Percentiles rank a stretch among this genome's conserved stretches.
These are phyloP conservation scores for Eudemis profundana DNA, from an alignment of 2,888 invertebrate species.

Conservation along the genomic window DNA sequence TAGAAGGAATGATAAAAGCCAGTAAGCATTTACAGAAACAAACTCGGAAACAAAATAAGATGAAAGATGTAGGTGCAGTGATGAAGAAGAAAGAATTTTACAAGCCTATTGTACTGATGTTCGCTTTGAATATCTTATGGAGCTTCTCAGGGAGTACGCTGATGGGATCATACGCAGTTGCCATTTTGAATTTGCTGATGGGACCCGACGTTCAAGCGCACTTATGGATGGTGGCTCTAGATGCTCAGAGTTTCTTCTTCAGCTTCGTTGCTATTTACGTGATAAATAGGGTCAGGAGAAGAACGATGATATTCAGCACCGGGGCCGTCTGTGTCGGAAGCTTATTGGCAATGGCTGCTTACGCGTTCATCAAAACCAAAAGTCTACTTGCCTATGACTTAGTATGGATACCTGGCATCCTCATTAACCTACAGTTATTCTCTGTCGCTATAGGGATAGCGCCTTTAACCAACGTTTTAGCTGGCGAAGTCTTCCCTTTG, in stretches of 20 bases:
- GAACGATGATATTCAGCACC: slow-evolving; percentile 85
- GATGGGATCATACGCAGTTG: slow-evolving; percentile 87
- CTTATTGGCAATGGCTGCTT: slow-evolving; percentile 80
- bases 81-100: slow-evolving; percentile 77
- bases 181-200: slow-evolving; percentile 83
- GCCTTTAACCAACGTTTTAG: slow-evolving; percentile 88
- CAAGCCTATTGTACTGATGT: slow-evolving; percentile 84
- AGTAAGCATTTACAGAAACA: slow-evolving; percentile 31
- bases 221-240: slow-evolving; percentile 87
- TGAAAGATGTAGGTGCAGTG: slow-evolving; percentile 52
- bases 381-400: slow-evolving; percentile 59
- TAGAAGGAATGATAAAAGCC: slow-evolving; percentile 51
- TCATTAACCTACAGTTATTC: slow-evolving; percentile 82
- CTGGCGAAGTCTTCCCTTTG: slow-evolving; percentile 88
- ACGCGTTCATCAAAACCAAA: slow-evolving; percentile 63
- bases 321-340: slow-evolving; percentile 83
- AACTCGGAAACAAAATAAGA: slow-evolving; percentile 2
- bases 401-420: slow-evolving; percentile 75
- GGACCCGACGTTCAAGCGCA: slow-evolving; percentile 85
- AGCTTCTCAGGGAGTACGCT: slow-evolving; percentile 89
- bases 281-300: slow-evolving; percentile 84
- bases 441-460: slow-evolving; percentile 85
- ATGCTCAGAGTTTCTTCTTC: slow-evolving; percentile 84
- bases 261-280: slow-evolving; percentile 85
- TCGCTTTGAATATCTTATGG: slow-evolving; percentile 85